Conservation (phyloP, 2,113 vertebrate species). For the Chloropsis hardwickii region DNA sequence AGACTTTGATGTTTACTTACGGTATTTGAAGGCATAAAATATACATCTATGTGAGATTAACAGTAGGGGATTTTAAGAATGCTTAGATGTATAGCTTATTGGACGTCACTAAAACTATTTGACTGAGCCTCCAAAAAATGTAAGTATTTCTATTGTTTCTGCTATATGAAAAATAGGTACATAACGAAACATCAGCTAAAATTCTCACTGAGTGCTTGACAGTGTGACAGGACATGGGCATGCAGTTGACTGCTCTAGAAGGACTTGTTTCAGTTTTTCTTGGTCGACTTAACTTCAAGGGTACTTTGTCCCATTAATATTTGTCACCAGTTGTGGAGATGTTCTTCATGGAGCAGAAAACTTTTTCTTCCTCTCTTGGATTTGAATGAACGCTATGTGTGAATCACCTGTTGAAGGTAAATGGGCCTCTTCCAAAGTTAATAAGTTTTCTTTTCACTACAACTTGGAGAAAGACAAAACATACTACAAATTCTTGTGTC, state of each 20-base stretch:
- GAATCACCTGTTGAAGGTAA: not conserved
- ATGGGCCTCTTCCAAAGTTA: not conserved
- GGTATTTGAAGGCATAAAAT: not conserved
- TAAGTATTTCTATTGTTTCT: not conserved
- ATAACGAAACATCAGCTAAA: not conserved
- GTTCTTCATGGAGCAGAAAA: not conserved
- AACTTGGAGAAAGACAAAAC: not conserved
- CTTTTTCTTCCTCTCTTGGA: not conserved
- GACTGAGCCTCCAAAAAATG: not conserved
- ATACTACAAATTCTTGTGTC: not conserved
- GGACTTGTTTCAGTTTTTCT: not conserved
- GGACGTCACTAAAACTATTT: not conserved
- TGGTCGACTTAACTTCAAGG: not conserved
- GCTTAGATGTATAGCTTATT: not conserved
- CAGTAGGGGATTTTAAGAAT: not conserved
- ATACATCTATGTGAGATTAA: not conserved
- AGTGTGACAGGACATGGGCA: rapidly evolving
- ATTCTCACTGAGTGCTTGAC: not conserved
- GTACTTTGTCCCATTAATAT: not conserved
- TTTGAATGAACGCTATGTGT: not conserved
- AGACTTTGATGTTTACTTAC: not conserved
- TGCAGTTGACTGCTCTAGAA: not conserved
- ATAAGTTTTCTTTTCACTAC: not conserved
- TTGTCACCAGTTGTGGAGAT: not conserved
- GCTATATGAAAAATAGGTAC: not conserved